These are phyloP conservation scores for Melieria crassipennis DNA, from an alignment of 2,888 invertebrate species.

Conservation along the genomic window DNA sequence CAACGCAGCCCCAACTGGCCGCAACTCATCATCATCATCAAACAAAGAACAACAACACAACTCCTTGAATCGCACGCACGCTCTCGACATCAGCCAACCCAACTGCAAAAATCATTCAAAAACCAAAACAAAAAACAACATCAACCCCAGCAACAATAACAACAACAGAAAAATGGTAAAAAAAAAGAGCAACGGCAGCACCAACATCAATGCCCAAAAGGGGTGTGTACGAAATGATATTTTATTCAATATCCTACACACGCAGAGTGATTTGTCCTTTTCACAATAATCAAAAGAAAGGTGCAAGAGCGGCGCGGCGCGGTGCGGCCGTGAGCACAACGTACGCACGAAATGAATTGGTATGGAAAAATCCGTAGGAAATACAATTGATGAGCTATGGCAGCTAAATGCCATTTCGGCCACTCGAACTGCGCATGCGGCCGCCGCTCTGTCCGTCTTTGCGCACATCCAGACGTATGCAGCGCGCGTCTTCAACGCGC, in stretches of 20 bases:
- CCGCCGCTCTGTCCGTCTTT: not conserved
- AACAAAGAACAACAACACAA: slow-evolving; percentile 15
- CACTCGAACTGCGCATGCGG: slow-evolving; percentile 10
- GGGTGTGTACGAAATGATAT: slow-evolving; percentile 64
- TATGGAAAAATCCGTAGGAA: slow-evolving; percentile 53
- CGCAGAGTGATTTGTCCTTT: slow-evolving; percentile 55
- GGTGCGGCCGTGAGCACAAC: too few species aligned
- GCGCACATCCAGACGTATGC: slow-evolving; percentile 22
- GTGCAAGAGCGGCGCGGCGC: slow-evolving; percentile 7
- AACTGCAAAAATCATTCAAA: slow-evolving; percentile 28
- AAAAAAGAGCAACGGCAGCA: not conserved
- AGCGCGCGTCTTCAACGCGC: slow-evolving; percentile 37
- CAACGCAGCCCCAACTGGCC: not conserved
- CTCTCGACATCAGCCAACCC: too few species aligned
- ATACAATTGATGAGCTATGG: slow-evolving; percentile 61
- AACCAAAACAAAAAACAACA: slow-evolving; percentile 10
- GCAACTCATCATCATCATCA: slow-evolving; percentile 28
- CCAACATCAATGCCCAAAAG: slow-evolving; percentile 39
- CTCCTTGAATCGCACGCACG: too few species aligned
- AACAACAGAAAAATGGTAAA: not conserved
- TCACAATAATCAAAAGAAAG: slow-evolving; percentile 42
- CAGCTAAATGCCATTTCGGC: slow-evolving; percentile 34
- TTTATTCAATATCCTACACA: slow-evolving; percentile 62
- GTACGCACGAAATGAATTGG: slow-evolving; percentile 30
- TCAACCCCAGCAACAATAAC: slow-evolving; percentile 9